Evolutionary conservation across 2,797 vertebrate genomes (phyloP), one percentile per base, ranked within the genome.

Genomic region (Halcyon badia): DNA sequence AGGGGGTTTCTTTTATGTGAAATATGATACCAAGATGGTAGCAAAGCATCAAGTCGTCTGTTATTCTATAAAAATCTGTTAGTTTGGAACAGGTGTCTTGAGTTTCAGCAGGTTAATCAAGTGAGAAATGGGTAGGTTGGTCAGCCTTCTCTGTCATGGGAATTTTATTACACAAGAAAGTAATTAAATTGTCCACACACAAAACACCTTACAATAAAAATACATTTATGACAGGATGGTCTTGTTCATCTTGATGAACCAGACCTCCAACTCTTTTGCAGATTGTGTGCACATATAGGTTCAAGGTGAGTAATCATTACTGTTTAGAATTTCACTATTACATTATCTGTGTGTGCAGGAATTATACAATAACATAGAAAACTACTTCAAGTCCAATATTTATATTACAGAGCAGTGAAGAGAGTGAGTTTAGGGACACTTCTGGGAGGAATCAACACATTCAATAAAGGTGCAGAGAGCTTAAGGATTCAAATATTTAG

Each of bases 141-240:
- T 49, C 41, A n/a, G 7, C 66, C 64, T 85, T 95, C 89, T 75
- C 84, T 91, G 22, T 69, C 90, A 33, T 93, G 69, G 80, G 77
- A 93, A 79, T 83, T 78, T 94, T 95, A 78, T 54, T 85, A 75
- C 87, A 90, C 42, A 92, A 96, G 33, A 24, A 83, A 66, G 90
- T 93, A 96, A 95, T 97, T 97, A 95, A 87, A 86, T 82, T 61
- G 19, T 83, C 62, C 78, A 58, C 65, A 88, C 46, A 95, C 87
- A 96, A 90, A 91, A 75, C 76, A 75, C 42, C 48, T 97, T 82
- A 88, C 94, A 94, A 83, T 70, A 89, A 90, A 93, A 95, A 30
- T 10, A 46, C 14, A 12, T 65, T 94, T 82, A 42, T 89, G 57
- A 81, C 93, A 80, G 65, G 58, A 88, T 6, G 20, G 18, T 61